Evolutionary conservation across 92 coral and sea anemone species (phyloP).

Genomic region (Anthopleura xanthogrammica): DNA sequence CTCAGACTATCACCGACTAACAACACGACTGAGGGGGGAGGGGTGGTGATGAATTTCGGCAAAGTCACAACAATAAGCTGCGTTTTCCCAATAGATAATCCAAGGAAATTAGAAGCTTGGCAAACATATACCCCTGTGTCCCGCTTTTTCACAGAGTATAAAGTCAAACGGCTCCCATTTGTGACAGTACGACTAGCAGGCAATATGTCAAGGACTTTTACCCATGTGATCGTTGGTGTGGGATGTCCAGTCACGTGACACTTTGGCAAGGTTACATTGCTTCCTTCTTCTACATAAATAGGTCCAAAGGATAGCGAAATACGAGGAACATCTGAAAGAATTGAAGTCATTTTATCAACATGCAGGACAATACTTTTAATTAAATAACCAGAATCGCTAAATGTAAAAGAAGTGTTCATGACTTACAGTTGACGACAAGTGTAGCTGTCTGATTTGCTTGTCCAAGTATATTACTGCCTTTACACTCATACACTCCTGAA

Average conservation of each 20-base stretch:
- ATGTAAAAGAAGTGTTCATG: too few relatives aligned
- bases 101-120: constrained; percentile 36
- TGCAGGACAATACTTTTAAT: too few relatives aligned
- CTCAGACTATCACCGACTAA: background rate
- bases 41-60: constrained; percentile 33
- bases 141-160: constrained; percentile 11
- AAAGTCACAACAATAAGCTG: constrained; percentile 24
- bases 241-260: constrained; percentile 69
- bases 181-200: constrained; percentile 9
- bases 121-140: constrained; percentile 45
- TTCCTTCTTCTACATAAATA: constrained; percentile 38
- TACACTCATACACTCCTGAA: too few relatives aligned
- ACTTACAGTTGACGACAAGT: too few relatives aligned
- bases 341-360: too few relatives aligned
- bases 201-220: constrained; percentile 37
- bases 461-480: too few relatives aligned
- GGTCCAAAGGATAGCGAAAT: constrained; percentile 52
- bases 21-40: constrained; percentile 1
- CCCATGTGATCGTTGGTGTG: constrained; percentile 54
- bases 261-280: constrained; percentile 43
- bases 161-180: constrained; percentile 10
- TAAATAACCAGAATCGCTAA: too few relatives aligned
- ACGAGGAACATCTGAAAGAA: constrained; percentile 37
- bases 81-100: constrained; percentile 12
- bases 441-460: too few relatives aligned